Evolutionary conservation across 2,113 vertebrate genomes (phyloP).

Genomic region (Oophaga pumilio): DNA sequence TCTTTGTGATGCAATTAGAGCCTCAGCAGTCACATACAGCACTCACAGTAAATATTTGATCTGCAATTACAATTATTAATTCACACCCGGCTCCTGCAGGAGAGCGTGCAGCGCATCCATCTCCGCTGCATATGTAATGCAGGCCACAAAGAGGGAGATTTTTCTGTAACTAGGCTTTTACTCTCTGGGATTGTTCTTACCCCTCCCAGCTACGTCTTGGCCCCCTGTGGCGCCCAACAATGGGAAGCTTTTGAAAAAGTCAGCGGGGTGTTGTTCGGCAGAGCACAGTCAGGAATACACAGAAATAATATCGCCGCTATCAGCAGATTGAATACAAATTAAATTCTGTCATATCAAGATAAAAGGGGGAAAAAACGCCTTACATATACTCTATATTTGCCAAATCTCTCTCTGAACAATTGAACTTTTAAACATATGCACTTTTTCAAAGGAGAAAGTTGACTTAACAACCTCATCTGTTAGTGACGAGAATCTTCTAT

Average conservation of each 20-base stretch:
- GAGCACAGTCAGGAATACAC: slow-evolving; percentile 12
- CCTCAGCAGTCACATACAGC: not conserved
- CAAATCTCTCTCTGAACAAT: not conserved
- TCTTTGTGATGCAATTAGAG: not conserved
- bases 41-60: not conserved
- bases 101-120: not conserved
- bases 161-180: not conserved
- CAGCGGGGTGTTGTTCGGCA: slow-evolving; percentile 15
- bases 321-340: slow-evolving; percentile 20
- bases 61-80: not conserved
- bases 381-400: slow-evolving; percentile 15
- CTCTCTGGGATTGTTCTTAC: not conserved
- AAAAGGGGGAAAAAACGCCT: not conserved
- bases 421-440: not conserved
- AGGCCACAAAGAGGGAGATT: not conserved
- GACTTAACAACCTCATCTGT: not conserved
- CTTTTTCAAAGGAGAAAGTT: not conserved
- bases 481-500: not conserved
- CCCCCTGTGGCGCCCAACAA: slow-evolving; percentile 17
- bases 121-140: not conserved
- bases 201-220: not conserved
- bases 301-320: slow-evolving; percentile 30
- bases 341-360: not conserved
- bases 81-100: not conserved
- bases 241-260: slow-evolving; percentile 12